Base-by-base conservation (phyloP, 2,113 vertebrate species). In the Perca fluviatilis region DNA sequence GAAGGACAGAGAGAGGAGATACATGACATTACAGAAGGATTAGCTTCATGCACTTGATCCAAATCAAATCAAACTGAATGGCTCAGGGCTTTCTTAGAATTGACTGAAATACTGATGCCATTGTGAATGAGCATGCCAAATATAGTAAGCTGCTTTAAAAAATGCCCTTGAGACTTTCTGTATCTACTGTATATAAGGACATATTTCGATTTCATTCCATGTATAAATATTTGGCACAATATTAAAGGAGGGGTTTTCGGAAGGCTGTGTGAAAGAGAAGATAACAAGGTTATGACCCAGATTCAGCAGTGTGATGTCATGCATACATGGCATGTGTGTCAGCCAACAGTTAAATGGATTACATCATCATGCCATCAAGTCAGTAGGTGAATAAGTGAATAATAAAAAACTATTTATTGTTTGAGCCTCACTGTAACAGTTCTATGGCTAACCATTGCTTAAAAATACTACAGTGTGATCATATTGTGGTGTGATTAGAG, bases 281-380 rank as follows among this genome's bases (percentile, higher is more conserved):
- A 77, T 80, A 83, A 84, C 78, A 90, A 80, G 82, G 74, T 80
- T 73, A 78, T 69, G 87, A 77, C 86, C 86, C 82, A 84, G 74
- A 87, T 87, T 80, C 15, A 77, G 54, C 63, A 13, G 21, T 9
- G 47, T 67, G 53, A 56, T 76, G 63, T 61, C 63, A 69, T 60
- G 53, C 30, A 27, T 82, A 25, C 49, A 69, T 27, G 27, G 43
- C 49, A 66, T 66, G 30, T 60, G 56, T 71, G 79, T 78, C 70
- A 70, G 73, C 64, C 56, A 76, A 69, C 27, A 18, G 79, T 67
- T 70, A 71, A n/a, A 6, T 14, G 51, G 58, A 54, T 88, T 78
- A 82, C 73, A 80, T 83, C 78, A 86, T 58, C 25, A 43, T 3
- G 30, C 63, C 85, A 69, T 16, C 73, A 27, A 70, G 76, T 82